These are phyloP conservation scores for Suillia variegata DNA, from an alignment of 2,888 invertebrate species.

Conservation along the genomic window DNA sequence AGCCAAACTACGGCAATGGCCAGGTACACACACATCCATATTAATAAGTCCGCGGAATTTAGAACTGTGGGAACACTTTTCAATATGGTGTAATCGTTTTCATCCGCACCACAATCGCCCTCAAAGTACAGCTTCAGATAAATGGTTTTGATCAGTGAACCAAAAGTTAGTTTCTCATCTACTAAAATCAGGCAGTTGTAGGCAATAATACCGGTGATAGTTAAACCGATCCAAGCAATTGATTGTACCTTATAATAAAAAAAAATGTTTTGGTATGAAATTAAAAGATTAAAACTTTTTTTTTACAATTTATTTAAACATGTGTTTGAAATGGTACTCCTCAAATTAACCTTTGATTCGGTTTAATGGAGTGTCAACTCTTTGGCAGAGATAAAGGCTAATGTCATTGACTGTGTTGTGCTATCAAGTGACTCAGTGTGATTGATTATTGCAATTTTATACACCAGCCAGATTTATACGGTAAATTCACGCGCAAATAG, in stretches of 20 bases:
- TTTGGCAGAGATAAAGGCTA: too few species aligned
- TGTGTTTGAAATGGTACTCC: too few species aligned
- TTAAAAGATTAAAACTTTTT: too few species aligned
- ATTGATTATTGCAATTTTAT: neutral
- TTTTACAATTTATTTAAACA: too few species aligned
- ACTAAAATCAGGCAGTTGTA: slow-evolving; percentile 53
- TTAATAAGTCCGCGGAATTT: slow-evolving; percentile 44
- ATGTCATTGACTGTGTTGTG: too few species aligned
- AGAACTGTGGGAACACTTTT: slow-evolving; percentile 40
- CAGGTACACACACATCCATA: slow-evolving; percentile 57
- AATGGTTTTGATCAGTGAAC: slow-evolving; percentile 43
- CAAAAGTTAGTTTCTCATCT: slow-evolving; percentile 35
- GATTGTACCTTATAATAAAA: slow-evolving; percentile 52
- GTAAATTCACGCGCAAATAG: too few species aligned
- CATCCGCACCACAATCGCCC: slow-evolving; percentile 36
- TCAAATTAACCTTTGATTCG: too few species aligned
- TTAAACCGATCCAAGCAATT: slow-evolving; percentile 56
- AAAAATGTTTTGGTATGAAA: too few species aligned
- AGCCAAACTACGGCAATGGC: slow-evolving; percentile 54
- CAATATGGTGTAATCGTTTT: slow-evolving; percentile 34
- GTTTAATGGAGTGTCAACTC: too few species aligned
- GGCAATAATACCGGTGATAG: slow-evolving; percentile 57
- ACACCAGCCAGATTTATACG: too few species aligned
- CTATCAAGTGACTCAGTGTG: slow-evolving; percentile 3
- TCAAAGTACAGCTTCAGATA: slow-evolving; percentile 58